Evolutionary conservation across 2,113 vertebrate species (phyloP), one percentile per base, ranked within the genome.

Genomic region (Psophia crepitans): DNA sequence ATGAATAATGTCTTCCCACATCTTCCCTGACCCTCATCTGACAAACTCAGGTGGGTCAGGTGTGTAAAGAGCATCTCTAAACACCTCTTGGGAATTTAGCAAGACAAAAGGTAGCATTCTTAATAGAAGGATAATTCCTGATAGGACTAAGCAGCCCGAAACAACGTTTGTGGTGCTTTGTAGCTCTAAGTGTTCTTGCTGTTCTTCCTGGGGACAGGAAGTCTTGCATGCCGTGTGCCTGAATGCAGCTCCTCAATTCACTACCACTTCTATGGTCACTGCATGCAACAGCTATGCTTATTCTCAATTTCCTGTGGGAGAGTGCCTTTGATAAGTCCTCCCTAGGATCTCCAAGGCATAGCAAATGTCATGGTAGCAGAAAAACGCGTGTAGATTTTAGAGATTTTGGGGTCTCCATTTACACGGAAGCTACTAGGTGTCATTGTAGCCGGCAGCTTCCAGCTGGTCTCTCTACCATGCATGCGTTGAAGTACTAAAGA

Each of bases 371-470:
- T 19, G 51, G 61, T 68, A 66, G 73, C 61, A 57, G 74, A 90
- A 69, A 83, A 64, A 14, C 15, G 43, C 12, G 1, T 5, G 3
- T 74, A 43, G 60, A 23, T 75, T 93, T 74, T 41, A 7, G 33
- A 75, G 69, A 28, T 92, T 26, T 76, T 73, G 70, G 77, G 76
- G 32, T 49, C 39, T 76, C 49, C 17, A 2, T 30, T 93, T 61
- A 53, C 37, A 30, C 73, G 41, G 73, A 46, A 92, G 43, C 28
- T 88, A 5, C 73, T 73, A 65, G 68, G 70, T 9, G 1, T 91
- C 74, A 41, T 76, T 35, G 30, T 57, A 85, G 74, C 87, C 93
- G 61, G 41, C 69, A 80, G 53, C 28, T 94, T 81, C 92, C 84
- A 85, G 95, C 91, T 93, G 89, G 6, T 93, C 28, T 94, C 64